phyloP scores from a whole-genome alignment of 2,888 invertebrate species.

The Tineola bisselliella region DNA sequence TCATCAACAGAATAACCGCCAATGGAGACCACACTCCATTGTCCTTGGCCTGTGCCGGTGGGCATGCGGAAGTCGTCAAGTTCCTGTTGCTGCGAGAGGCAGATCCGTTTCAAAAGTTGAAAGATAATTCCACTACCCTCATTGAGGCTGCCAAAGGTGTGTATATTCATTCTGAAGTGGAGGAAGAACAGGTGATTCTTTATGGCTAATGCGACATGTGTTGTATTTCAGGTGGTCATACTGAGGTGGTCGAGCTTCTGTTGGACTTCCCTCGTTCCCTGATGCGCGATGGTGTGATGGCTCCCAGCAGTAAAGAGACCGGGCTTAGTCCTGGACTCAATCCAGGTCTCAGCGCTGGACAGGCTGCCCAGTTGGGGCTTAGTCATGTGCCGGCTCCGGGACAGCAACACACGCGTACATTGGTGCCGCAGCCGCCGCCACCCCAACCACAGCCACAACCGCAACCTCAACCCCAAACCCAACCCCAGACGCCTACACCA shows the following conservation, averaged over 20 bases:
- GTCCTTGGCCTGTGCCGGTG: slow-evolving; percentile 95
- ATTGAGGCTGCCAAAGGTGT: slow-evolving; percentile 96
- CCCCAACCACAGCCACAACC: neutral
- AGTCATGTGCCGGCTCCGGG: slow-evolving; percentile 47
- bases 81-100: slow-evolving; percentile 90
- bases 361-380: slow-evolving; percentile 51
- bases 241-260: slow-evolving; percentile 91
- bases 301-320: slow-evolving; percentile 30
- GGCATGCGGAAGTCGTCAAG: slow-evolving; percentile 93
- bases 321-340: neutral
- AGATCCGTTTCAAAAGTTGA: slow-evolving; percentile 95
- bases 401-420: slow-evolving; percentile 31
- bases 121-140: slow-evolving; percentile 98
- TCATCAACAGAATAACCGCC: slow-evolving; percentile 77
- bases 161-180: no score
- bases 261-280: slow-evolving; percentile 93
- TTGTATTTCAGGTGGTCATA: slow-evolving; percentile 73
- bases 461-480: no score
- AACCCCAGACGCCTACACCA: slow-evolving; percentile 23
- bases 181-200: no score
- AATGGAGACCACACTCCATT: slow-evolving; percentile 98
- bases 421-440: slow-evolving; percentile 29
- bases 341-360: slow-evolving; percentile 41
- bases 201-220: neutral
- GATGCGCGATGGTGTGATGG: slow-evolving; percentile 59